phyloP scores from a whole-genome alignment of 1,140 invertebrate species.

The Arion vulgaris region DNA sequence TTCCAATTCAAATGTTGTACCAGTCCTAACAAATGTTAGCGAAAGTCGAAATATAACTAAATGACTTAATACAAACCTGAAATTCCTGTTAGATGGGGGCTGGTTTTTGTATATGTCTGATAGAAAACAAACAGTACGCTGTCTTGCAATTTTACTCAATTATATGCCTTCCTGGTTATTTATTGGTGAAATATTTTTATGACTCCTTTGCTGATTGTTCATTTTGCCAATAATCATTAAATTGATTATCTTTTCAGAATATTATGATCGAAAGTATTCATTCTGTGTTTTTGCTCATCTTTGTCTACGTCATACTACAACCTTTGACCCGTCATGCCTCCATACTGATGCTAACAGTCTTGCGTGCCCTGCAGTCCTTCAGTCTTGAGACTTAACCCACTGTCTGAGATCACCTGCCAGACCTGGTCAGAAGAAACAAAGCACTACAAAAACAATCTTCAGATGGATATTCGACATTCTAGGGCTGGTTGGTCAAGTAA shows the following conservation, averaged over 20 bases:
- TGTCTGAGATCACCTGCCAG: background rate
- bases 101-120: too few relatives aligned
- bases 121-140: too few relatives aligned
- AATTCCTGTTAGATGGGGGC: too few relatives aligned
- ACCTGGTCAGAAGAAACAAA: background rate
- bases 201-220: too few relatives aligned
- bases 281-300: constrained; percentile 84
- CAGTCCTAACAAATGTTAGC: too few relatives aligned
- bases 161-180: too few relatives aligned
- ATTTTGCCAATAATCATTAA: too few relatives aligned
- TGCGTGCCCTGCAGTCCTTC: constrained; percentile 46
- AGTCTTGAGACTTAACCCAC: constrained; percentile 31
- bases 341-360: constrained; percentile 86
- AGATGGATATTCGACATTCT: constrained; percentile 45
- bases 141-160: too few relatives aligned
- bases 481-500: constrained; percentile 42
- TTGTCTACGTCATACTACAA: constrained; percentile 89
- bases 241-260: constrained; percentile 60
- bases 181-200: too few relatives aligned
- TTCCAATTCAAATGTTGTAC: too few relatives aligned
- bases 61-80: too few relatives aligned
- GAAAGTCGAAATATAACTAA: too few relatives aligned
- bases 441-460: constrained; percentile 1
- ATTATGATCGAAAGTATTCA: constrained; percentile 87
- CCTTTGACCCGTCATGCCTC: constrained; percentile 90